Percentiles rank a stretch among this genome's conserved stretches.
These are phyloP conservation scores for Pelmatolapia mariae DNA, from an alignment of 2,113 vertebrate species.

Conservation along the genomic window DNA sequence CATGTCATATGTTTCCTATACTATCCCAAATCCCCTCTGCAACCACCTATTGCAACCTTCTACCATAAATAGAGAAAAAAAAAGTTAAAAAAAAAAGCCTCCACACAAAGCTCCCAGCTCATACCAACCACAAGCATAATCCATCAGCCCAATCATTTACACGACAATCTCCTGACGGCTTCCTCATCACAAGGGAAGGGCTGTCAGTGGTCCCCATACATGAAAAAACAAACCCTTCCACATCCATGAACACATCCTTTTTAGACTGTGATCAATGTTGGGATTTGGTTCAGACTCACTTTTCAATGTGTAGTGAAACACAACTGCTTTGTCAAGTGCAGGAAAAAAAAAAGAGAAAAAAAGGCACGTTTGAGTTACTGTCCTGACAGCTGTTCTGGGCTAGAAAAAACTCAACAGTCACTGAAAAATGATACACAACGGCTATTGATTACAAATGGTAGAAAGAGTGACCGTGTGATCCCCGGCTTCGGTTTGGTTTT, in stretches of 20 bases:
- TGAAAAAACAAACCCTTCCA: not conserved
- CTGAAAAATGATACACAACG: slow-evolving; percentile 44
- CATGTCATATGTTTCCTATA: not conserved
- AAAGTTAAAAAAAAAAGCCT: fast-evolving
- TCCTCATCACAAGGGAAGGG: not conserved
- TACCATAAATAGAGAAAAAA: not conserved
- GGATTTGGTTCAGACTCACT: not conserved
- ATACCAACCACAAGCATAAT: not conserved
- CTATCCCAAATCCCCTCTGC: not conserved
- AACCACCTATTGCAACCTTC: not conserved
- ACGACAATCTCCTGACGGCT: slow-evolving; percentile 4
- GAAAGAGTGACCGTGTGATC: slow-evolving; percentile 39
- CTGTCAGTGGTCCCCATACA: not conserved
- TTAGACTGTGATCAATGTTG: not conserved
- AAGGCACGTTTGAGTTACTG: slow-evolving; percentile 27
- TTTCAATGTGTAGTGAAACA: slow-evolving; percentile 20
- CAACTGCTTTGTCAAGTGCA: slow-evolving; percentile 11
- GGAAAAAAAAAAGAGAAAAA: not conserved
- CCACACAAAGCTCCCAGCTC: slow-evolving; percentile 1
- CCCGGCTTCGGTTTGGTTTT: slow-evolving; percentile 32
- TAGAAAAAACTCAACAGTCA: slow-evolving; percentile 7
- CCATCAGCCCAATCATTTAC: slow-evolving; percentile 6
- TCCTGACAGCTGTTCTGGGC: slow-evolving; percentile 44
- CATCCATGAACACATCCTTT: not conserved
- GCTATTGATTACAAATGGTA: slow-evolving; percentile 57